Percentiles rank a stretch among this genome's conserved stretches.
Conservation (phyloP, 2,888 invertebrate genomes). For the Drosophila meridiana region DNA sequence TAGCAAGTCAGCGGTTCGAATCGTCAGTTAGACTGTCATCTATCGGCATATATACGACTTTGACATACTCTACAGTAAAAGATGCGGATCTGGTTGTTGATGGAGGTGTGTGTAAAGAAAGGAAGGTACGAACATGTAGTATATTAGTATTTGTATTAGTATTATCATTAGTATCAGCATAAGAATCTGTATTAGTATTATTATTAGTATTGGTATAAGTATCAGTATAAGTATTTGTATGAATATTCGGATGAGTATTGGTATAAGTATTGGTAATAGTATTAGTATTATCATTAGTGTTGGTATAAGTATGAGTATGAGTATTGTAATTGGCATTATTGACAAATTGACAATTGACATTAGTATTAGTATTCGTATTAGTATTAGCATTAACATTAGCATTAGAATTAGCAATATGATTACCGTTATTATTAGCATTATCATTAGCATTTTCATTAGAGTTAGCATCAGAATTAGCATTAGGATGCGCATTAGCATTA, state of each 20-base stretch:
- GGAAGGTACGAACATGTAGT: background rate
- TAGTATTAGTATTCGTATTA: background rate
- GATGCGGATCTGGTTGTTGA: background rate
- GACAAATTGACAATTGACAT: too few species aligned
- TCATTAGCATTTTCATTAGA: background rate
- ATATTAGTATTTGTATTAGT: background rate
- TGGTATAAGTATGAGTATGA: background rate
- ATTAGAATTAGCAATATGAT: background rate
- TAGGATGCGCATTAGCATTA: background rate
- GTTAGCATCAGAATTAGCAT: background rate
- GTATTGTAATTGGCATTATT: background rate
- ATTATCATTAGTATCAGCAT: background rate
- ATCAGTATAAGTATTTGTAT: background rate
- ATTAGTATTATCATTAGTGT: background rate
- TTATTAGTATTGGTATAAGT: background rate
- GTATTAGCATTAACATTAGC: background rate
- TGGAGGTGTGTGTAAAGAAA: background rate
- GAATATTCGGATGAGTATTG: background rate
- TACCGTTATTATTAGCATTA: background rate
- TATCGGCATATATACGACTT: background rate
- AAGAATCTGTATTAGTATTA: background rate
- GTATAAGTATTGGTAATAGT: background rate
- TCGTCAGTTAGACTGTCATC: background rate
- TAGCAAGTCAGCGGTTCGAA: slow-evolving; percentile 7
- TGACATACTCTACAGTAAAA: background rate